phyloP scores from a whole-genome alignment of 2,797 vertebrate species.

The Cyprinella venusta region DNA sequence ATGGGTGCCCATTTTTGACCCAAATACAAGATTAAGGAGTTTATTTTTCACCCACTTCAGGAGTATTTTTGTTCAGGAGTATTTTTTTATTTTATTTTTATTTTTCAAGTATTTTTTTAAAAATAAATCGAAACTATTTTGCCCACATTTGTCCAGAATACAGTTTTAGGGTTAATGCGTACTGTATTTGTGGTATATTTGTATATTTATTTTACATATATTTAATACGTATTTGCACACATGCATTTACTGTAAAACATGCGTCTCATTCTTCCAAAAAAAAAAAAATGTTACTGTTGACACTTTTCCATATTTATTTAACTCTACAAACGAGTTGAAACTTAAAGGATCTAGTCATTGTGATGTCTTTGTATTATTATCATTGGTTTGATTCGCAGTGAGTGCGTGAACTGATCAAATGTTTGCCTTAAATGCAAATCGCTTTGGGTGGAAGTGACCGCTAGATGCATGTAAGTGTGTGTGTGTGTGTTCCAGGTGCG shows the following conservation, averaged over 20 bases:
- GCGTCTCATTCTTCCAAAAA: not conserved
- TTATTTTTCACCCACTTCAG: no score
- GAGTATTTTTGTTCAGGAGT: no score
- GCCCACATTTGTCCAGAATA: no score
- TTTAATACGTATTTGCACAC: not conserved
- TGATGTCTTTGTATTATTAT: not conserved
- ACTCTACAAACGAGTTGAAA: not conserved
- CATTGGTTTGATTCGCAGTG: not conserved
- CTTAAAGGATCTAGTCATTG: no score
- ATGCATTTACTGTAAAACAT: not conserved
- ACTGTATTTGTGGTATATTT: not conserved
- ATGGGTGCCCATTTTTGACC: no score
- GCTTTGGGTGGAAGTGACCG: not conserved
- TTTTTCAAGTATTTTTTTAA: no score
- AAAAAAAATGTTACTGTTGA: not conserved
- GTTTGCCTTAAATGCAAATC: not conserved
- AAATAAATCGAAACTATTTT: no score
- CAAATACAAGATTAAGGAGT: no score
- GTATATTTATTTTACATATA: no score
- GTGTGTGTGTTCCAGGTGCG: conserved; percentile 61
- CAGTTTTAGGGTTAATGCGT: no score
- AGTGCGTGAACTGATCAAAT: not conserved
- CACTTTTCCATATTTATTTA: not conserved
- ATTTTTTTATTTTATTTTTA: no score
- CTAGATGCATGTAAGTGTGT: not conserved